Conservation (phyloP, 2,797 vertebrate species). For the Poeciliopsis paucimaculata region DNA sequence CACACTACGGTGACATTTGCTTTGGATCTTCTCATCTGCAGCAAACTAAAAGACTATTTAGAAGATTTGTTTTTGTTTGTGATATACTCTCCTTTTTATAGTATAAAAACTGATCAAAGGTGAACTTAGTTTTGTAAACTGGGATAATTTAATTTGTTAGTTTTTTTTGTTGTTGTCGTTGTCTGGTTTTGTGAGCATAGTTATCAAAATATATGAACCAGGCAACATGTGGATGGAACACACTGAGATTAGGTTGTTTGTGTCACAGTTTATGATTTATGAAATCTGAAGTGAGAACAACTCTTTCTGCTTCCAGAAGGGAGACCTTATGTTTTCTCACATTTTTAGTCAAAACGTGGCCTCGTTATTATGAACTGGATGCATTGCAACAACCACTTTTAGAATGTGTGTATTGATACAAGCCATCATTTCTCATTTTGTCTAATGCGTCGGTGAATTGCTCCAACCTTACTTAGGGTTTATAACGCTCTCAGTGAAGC, state of each 20-base stretch:
- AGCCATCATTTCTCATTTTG: not conserved
- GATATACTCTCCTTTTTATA: not conserved
- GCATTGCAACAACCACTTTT: not conserved
- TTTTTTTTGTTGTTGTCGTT: not conserved
- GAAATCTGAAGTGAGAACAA: not conserved
- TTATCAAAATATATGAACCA: not conserved
- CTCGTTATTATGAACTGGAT: not conserved
- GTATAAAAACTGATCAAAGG: not conserved
- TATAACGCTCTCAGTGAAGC: not conserved
- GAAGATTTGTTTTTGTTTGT: not conserved
- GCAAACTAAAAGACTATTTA: not conserved
- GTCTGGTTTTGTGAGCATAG: not conserved
- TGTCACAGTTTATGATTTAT: not conserved
- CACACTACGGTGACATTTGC: not conserved
- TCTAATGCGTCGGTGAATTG: not conserved
- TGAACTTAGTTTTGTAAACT: not conserved
- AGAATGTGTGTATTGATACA: not conserved
- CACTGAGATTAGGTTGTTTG: not conserved
- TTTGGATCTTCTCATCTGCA: not conserved
- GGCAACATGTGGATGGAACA: not conserved
- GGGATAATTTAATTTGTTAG: not conserved
- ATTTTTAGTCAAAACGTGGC: not conserved
- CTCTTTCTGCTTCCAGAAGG: not conserved
- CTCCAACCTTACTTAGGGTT: not conserved
- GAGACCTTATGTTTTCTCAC: not conserved